phyloP scores from a whole-genome alignment of 2,888 invertebrate species.

The Rhyacophila evoluta region DNA sequence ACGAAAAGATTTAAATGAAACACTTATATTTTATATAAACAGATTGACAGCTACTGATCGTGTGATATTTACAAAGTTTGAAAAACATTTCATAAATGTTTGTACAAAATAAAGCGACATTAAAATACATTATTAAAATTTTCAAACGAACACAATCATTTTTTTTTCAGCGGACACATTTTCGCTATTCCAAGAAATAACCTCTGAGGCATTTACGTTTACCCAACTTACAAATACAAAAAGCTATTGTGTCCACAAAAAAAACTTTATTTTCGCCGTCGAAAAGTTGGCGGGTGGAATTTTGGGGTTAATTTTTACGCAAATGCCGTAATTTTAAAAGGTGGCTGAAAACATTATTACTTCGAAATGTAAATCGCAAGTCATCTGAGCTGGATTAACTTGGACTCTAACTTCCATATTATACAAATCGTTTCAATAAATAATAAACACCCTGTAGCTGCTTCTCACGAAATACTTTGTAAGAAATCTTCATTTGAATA shows the following conservation, averaged over 20 bases:
- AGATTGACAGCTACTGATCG: too few relatives aligned
- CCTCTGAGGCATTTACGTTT: not conserved
- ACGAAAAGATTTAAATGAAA: too few relatives aligned
- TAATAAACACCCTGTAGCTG: not conserved
- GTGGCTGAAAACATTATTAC: slow-evolving; percentile 24
- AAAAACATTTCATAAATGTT: not conserved
- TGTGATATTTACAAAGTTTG: not conserved
- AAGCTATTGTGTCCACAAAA: not conserved
- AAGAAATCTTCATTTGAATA: not conserved
- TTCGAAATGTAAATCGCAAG: slow-evolving; percentile 5
- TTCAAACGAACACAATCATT: not conserved
- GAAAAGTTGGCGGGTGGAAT: not conserved
- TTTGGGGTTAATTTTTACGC: slow-evolving; percentile 3
- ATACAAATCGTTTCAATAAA: slow-evolving; percentile 10
- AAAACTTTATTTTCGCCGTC: not conserved
- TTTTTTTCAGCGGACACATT: not conserved
- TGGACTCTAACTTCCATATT: not conserved
- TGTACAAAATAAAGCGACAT: not conserved
- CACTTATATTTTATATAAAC: too few relatives aligned
- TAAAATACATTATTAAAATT: not conserved
- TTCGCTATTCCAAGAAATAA: not conserved
- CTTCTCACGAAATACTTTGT: not conserved
- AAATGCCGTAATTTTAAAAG: slow-evolving; percentile 10
- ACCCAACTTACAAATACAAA: not conserved
- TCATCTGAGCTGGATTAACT: not conserved